Percentiles rank a stretch among this genome's conserved stretches.
phyloP scores from a whole-genome alignment of 2,113 vertebrate genomes.

The Brevimyrus niger region DNA sequence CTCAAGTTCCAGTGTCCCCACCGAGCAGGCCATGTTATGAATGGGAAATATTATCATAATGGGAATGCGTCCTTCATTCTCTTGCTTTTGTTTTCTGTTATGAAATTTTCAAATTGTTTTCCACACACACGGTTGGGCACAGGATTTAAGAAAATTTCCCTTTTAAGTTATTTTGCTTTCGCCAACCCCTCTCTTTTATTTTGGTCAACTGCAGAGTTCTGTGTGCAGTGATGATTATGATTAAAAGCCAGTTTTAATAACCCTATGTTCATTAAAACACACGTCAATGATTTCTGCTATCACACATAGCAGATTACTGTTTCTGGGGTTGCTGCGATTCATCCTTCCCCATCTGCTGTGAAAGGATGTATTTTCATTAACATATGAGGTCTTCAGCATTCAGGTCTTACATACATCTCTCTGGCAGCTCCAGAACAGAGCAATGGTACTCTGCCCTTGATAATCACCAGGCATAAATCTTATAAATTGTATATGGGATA shows the following conservation, averaged over 20 bases:
- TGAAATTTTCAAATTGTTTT: not conserved
- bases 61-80: not conserved
- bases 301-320: slow-evolving; percentile 36
- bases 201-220: not conserved
- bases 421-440: not conserved
- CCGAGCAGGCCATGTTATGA: not conserved
- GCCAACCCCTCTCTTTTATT: not conserved
- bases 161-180: not conserved
- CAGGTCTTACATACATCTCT: not conserved
- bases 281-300: slow-evolving; percentile 42
- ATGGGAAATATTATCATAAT: slow-evolving; percentile 7
- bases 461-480: not conserved
- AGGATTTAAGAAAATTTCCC: not conserved
- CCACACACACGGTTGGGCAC: not conserved
- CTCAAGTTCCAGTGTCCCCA: slow-evolving; percentile 31
- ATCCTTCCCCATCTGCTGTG: not conserved
- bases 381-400: not conserved
- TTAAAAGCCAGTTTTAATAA: slow-evolving; percentile 50
- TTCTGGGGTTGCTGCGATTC: slow-evolving; percentile 11
- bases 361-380: not conserved
- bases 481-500: not conserved
- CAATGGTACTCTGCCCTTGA: not conserved
- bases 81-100: not conserved
- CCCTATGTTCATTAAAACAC: slow-evolving; percentile 46
- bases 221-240: slow-evolving; percentile 29